Evolutionary conservation across 2,888 invertebrate genomes (phyloP).

Genomic region (Ochropleura leucogaster): DNA sequence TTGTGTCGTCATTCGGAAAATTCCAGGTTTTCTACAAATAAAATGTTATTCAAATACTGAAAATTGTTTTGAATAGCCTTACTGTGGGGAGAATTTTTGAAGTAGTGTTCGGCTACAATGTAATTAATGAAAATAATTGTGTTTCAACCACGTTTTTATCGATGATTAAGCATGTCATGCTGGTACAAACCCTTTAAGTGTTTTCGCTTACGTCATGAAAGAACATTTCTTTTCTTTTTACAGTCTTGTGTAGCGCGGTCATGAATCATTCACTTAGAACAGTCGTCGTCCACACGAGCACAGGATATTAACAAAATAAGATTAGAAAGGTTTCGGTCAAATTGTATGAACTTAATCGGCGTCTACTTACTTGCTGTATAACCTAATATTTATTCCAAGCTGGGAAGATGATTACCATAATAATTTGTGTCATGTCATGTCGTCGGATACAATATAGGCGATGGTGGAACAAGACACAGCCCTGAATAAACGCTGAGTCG

Average conservation of each 20-base stretch:
- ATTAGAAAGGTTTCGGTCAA: slow-evolving; percentile 47
- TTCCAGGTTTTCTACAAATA: background rate
- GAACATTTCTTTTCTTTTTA: slow-evolving; percentile 28
- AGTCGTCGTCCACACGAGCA: slow-evolving; percentile 32
- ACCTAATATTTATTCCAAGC: slow-evolving; percentile 57
- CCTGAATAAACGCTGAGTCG: slow-evolving; percentile 71
- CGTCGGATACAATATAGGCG: slow-evolving; percentile 64
- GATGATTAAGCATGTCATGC: slow-evolving; percentile 24
- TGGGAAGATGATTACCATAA: slow-evolving; percentile 70
- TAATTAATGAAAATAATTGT: slow-evolving; percentile 6
- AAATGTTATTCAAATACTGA: background rate
- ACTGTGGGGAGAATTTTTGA: background rate
- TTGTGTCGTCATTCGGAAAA: slow-evolving; percentile 23
- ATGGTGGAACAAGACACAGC: slow-evolving; percentile 64
- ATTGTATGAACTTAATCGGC: slow-evolving; percentile 42
- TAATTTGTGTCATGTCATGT: slow-evolving; percentile 73
- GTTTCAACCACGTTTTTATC: slow-evolving; percentile 6
- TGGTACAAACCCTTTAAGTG: slow-evolving; percentile 27
- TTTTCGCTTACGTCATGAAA: slow-evolving; percentile 40
- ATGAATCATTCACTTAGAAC: slow-evolving; percentile 43
- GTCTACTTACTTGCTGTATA: slow-evolving; percentile 31
- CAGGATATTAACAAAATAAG: slow-evolving; percentile 46
- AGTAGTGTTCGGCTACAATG: slow-evolving; percentile 2
- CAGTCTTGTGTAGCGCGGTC: slow-evolving; percentile 26
- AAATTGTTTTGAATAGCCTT: background rate